Conservation (phyloP, 2,113 vertebrate genomes). For the Dasypus novemcinctus region DNA sequence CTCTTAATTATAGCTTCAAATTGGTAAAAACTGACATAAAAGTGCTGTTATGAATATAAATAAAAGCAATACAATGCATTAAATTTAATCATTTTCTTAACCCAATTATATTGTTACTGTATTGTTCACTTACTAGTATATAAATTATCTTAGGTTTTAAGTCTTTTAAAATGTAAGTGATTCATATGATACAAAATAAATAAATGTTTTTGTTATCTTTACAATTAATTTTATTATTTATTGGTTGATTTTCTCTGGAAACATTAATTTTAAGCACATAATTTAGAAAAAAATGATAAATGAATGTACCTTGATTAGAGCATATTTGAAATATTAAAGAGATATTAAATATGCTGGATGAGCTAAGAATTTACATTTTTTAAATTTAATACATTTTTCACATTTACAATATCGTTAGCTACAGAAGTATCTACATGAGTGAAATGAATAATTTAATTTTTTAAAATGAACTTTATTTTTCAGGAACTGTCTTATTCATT, state of each 20-base stretch:
- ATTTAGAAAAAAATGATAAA: conserved; percentile 11
- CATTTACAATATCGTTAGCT: not conserved
- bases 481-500: not conserved
- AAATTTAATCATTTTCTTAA: not conserved
- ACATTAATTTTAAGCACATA: not conserved
- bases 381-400: not conserved
- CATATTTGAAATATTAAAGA: not conserved
- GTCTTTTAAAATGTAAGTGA: not conserved
- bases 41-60: not conserved
- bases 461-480: not conserved
- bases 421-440: not conserved
- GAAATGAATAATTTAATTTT: not conserved
- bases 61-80: not conserved
- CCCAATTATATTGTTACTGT: not conserved
- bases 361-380: conserved; percentile 13
- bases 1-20: not conserved
- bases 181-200: not conserved
- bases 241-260: not conserved
- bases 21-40: not conserved
- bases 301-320: not conserved
- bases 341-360: not conserved
- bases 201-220: not conserved
- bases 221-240: not conserved
- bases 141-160: not conserved
- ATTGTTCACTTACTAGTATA: not conserved